phyloP scores from a whole-genome alignment of 2,113 vertebrate species.

The rabbit (Oryctolagus cuniculus) region mOryCun1.1 NC_091436.1:156399501-156400000 shows the following conservation, averaged over 20 bases:
- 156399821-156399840: background rate
- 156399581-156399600: no score
- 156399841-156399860: background rate
- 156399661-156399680: no score
- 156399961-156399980: background rate
- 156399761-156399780: background rate
- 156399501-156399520: no score
- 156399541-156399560: no score
- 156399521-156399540: no score
- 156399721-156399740: background rate
- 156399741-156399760: background rate
- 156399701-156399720: background rate
- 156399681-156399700: no score
- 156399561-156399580: no score
- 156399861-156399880: background rate
- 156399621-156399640: no score
- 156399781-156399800: background rate
- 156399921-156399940: fast-evolving
- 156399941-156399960: fast-evolving
- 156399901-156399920: background rate
- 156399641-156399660: no score
- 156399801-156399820: fast-evolving
- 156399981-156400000: background rate
- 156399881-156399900: background rate
- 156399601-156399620: no score